These are phyloP conservation scores for Drosophila aff. DNA, from an alignment of 1,140 invertebrate genomes.

Conservation along the genomic window DNA sequence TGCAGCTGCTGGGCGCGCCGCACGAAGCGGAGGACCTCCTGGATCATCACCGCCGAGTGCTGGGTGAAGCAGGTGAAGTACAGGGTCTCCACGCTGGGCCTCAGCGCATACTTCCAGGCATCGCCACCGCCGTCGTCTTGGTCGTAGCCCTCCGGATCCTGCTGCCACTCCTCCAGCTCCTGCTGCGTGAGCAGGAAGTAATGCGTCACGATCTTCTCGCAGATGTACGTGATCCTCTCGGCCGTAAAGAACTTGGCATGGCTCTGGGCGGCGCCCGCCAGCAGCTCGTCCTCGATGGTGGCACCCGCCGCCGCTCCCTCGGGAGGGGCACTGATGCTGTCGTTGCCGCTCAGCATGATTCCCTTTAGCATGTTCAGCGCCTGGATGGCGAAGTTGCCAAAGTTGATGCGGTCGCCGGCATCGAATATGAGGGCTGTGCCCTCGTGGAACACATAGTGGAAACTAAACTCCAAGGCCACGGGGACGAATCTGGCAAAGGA, in stretches of 20 bases:
- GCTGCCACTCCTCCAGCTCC: conserved; percentile 95
- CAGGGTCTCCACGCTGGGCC: conserved; percentile 94
- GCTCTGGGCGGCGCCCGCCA: conserved; percentile 74
- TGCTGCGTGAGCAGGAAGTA: conserved; percentile 94
- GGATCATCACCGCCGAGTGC: conserved; percentile 89
- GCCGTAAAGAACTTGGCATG: conserved; percentile 90
- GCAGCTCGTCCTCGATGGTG: conserved; percentile 55
- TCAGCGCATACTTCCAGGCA: conserved; percentile 95
- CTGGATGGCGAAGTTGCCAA: conserved; percentile 69
- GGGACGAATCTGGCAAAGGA: conserved; percentile 92
- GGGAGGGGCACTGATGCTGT: conserved; percentile 78
- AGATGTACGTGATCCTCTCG: conserved; percentile 91
- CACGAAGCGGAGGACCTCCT: conserved; percentile 91
- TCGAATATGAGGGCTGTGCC: conserved; percentile 86
- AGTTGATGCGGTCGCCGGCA: conserved; percentile 91
- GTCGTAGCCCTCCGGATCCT: conserved; percentile 95
- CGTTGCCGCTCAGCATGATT: conserved; percentile 89
- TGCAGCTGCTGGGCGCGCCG: conserved; percentile 87
- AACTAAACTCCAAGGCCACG: conserved; percentile 92
- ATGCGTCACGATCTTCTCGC: conserved; percentile 92
- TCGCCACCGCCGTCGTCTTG: conserved; percentile 95
- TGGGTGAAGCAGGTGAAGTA: conserved; percentile 94
- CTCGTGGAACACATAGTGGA: conserved; percentile 94
- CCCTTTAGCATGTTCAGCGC: conserved; percentile 93
- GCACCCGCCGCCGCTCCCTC: conserved; percentile 8